These are phyloP conservation scores for Halocynthia aurantium DNA, from an alignment of 23 tunicate genomes.

Conservation along the genomic window DNA sequence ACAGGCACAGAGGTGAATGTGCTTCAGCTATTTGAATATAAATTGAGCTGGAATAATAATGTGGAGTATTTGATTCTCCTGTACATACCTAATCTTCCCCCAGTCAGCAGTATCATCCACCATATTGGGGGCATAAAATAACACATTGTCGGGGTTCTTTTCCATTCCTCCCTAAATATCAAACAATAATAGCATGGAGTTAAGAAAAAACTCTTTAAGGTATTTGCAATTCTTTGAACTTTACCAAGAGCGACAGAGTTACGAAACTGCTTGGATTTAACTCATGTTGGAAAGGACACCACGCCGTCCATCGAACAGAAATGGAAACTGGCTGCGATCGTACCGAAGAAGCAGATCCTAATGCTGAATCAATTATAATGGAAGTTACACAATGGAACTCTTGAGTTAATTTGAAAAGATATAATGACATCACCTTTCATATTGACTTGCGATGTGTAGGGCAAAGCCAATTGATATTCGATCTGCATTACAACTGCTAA, in stretches of 20 bases:
- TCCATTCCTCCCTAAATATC: conserved; percentile 54
- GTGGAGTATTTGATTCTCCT: too few species aligned
- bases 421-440: conserved; percentile 4
- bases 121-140: conserved; percentile 29
- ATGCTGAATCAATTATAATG: not conserved
- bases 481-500: conserved; percentile 61
- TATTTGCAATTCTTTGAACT: conserved; percentile 17
- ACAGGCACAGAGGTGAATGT: too few species aligned
- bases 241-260: conserved; percentile 36
- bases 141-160: conserved; percentile 56
- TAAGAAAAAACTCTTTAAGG: not conserved
- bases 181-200: not conserved
- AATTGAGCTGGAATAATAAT: too few species aligned
- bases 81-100: conserved; percentile 47
- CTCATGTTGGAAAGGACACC: conserved; percentile 37
- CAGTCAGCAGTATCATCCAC: conserved; percentile 1
- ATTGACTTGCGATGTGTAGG: conserved; percentile 18
- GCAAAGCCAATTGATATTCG: conserved; percentile 60
- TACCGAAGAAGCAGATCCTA: conserved; percentile 54
- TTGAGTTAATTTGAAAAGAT: not conserved
- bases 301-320: conserved; percentile 74
- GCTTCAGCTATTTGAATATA: too few species aligned
- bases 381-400: not conserved
- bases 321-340: conserved; percentile 49
- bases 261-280: conserved; percentile 14